phyloP scores from a whole-genome alignment of 2,888 invertebrate species.

The Morpho achilles region DNA sequence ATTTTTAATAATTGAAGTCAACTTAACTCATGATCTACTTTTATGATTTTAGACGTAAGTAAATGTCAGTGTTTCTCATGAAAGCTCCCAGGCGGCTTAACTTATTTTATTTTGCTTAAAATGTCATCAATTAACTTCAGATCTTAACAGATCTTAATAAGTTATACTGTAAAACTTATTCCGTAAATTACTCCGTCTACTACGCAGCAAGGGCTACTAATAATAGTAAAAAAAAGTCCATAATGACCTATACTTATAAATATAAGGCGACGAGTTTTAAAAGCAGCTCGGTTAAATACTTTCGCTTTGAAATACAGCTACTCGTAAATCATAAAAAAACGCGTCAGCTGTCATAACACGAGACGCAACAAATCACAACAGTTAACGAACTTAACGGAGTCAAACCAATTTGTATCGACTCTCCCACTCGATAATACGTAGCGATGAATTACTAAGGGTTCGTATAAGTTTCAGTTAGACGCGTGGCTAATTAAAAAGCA shows the following conservation, averaged over 20 bases:
- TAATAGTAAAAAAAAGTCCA: too few relatives aligned
- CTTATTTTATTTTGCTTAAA: too few relatives aligned
- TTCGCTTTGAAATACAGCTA: constrained; percentile 3
- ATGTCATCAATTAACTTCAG: too few relatives aligned
- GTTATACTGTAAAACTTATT: too few relatives aligned
- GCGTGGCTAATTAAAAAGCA: constrained; percentile 66
- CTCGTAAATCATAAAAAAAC: constrained; percentile 12
- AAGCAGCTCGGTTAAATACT: not conserved
- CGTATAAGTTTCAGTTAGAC: constrained; percentile 46
- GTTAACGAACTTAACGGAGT: constrained; percentile 33
- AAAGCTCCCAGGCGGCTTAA: too few relatives aligned
- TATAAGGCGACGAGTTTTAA: not conserved
- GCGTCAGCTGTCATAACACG: constrained; percentile 23
- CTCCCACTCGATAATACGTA: constrained; percentile 44
- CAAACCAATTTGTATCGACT: constrained; percentile 50
- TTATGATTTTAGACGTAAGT: too few relatives aligned
- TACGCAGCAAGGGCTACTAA: too few relatives aligned
- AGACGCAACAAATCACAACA: constrained; percentile 30
- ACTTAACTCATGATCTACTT: too few relatives aligned
- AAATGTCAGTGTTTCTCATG: too few relatives aligned
- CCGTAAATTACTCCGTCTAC: too few relatives aligned
- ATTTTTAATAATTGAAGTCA: too few relatives aligned
- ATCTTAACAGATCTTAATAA: too few relatives aligned
- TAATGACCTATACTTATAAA: not conserved
- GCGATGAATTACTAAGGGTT: constrained; percentile 36